These are phyloP conservation scores for Teleiodes luculella DNA, from an alignment of 2,888 invertebrate species.

Conservation along the genomic window DNA sequence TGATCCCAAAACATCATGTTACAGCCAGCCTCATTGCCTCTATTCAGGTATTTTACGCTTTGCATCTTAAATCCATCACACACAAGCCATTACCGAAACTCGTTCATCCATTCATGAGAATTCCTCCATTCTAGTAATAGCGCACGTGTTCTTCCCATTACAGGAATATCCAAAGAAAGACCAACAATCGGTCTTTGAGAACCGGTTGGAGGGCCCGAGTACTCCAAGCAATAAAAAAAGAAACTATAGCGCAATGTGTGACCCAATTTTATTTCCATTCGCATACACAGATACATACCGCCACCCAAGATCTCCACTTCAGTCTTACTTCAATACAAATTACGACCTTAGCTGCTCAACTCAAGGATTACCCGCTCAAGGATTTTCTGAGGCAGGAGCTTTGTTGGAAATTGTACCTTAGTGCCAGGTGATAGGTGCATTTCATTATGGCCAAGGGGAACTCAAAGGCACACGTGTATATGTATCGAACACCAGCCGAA, in stretches of 20 bases:
- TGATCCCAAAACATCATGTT: no score
- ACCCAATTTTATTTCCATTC: slow-evolving; percentile 60
- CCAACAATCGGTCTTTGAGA: slow-evolving; percentile 34
- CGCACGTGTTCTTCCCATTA: slow-evolving; percentile 58
- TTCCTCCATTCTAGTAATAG: slow-evolving; percentile 36
- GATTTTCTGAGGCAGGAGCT: slow-evolving; percentile 1
- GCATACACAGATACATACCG: slow-evolving; percentile 14
- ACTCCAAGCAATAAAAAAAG: slow-evolving; percentile 30
- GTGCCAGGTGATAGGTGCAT: slow-evolving; percentile 71
- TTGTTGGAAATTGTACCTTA: slow-evolving; percentile 25
- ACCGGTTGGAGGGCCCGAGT: slow-evolving; percentile 39
- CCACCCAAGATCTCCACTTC: neutral
- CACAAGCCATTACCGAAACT: slow-evolving; percentile 5
- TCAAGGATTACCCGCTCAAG: slow-evolving; percentile 4
- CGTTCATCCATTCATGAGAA: slow-evolving; percentile 39
- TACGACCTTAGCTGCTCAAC: neutral
- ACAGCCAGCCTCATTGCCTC: neutral
- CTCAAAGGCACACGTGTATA: slow-evolving; percentile 53
- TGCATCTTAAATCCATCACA: no score
- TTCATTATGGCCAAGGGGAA: slow-evolving; percentile 43
- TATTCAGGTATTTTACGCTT: neutral
- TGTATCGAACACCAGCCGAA: slow-evolving; percentile 52
- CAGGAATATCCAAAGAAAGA: slow-evolving; percentile 49
- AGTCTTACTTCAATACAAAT: neutral
- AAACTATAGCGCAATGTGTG: slow-evolving; percentile 61